phyloP scores from a whole-genome alignment of 2,888 invertebrate species.

The Pollenia angustigena region DNA sequence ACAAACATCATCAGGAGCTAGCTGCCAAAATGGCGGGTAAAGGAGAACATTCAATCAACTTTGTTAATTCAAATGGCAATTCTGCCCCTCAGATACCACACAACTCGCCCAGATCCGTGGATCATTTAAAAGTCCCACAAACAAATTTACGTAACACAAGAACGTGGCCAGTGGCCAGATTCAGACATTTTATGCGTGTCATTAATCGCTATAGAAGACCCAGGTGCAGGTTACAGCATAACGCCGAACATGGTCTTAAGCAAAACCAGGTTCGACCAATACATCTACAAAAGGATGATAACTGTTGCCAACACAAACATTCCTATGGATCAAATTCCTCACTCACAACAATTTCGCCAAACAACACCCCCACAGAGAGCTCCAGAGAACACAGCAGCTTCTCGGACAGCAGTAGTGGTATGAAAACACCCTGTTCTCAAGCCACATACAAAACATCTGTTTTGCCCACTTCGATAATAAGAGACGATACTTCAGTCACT shows the following conservation, averaged over 20 bases:
- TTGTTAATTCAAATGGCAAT: conserved; percentile 74
- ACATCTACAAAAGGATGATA: conserved; percentile 76
- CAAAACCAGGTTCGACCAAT: conserved; percentile 84
- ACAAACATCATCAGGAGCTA: conserved; percentile 77
- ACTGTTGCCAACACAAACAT: conserved; percentile 73
- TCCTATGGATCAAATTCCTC: conserved; percentile 57
- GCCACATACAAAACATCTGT: conserved; percentile 79
- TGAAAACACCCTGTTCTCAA: conserved; percentile 70
- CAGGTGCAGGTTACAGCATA: conserved; percentile 78
- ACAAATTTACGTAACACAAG: conserved; percentile 74
- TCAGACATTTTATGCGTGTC: conserved; percentile 83
- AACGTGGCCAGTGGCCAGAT: conserved; percentile 80
- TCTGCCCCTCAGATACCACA: conserved; percentile 66
- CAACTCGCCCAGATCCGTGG: conserved; percentile 70
- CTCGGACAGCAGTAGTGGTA: conserved; percentile 74
- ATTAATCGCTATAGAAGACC: conserved; percentile 83
- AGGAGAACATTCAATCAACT: conserved; percentile 76
- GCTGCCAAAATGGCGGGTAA: conserved; percentile 68
- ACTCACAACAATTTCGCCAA: conserved; percentile 55
- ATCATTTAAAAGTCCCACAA: conserved; percentile 65
- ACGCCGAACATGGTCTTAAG: conserved; percentile 77
- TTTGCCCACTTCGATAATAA: conserved; percentile 82
- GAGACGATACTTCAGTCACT: conserved; percentile 80
- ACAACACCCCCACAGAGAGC: conserved; percentile 44
- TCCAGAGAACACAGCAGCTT: conserved; percentile 77